Conservation (phyloP, 2,113 vertebrate species). For the Phodopus roborovskii region DNA sequence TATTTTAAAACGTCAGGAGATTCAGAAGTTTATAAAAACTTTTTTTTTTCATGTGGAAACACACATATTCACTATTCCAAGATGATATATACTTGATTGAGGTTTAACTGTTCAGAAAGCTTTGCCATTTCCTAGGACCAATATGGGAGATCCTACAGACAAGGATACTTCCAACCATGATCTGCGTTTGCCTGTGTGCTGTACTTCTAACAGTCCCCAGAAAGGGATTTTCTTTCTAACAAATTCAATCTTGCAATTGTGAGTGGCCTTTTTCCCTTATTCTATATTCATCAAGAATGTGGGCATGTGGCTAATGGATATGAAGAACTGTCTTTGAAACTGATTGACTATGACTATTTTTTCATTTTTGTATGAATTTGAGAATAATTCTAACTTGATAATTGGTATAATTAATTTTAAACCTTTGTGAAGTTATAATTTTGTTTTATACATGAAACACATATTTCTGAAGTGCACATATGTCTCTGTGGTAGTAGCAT, state of each 20-base stretch:
- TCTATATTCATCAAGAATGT: neutral
- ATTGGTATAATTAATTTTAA: neutral
- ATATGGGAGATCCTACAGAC: neutral
- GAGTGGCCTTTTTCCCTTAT: no score
- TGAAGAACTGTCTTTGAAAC: no score
- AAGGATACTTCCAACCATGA: neutral
- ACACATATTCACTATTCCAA: neutral
- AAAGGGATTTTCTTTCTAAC: neutral
- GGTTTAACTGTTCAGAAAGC: accelerated
- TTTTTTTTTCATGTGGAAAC: neutral
- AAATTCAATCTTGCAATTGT: neutral
- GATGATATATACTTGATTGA: neutral
- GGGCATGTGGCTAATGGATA: neutral
- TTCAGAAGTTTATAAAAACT: neutral
- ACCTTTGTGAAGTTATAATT: neutral
- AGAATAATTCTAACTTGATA: neutral
- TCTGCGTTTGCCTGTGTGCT: neutral
- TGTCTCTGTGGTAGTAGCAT: neutral
- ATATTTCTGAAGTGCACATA: neutral
- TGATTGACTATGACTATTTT: neutral
- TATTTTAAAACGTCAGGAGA: neutral
- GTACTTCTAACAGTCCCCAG: neutral
- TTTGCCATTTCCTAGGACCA: neutral
- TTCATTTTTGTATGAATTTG: neutral
- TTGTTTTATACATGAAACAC: neutral